phyloP scores from a whole-genome alignment of 2,888 invertebrate genomes.

The Podabrus alpinus region DNA sequence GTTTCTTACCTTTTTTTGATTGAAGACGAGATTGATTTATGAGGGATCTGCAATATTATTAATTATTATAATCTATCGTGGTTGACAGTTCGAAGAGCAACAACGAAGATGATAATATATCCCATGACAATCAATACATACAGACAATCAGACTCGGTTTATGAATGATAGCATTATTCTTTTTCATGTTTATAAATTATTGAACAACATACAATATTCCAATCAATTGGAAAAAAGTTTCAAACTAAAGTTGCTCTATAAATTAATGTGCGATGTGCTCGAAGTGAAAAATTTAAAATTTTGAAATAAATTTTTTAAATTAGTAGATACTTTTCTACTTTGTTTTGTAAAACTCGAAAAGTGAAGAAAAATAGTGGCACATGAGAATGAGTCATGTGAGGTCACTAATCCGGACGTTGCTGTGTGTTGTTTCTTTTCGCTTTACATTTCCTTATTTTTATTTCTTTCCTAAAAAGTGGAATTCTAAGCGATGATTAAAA shows the following conservation, averaged over 20 bases:
- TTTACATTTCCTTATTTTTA: conserved; percentile 20
- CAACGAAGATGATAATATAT: not conserved
- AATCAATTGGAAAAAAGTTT: not conserved
- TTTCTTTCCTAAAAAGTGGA: conserved; percentile 11
- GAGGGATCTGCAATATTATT: not conserved
- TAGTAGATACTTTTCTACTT: not conserved
- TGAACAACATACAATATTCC: not conserved
- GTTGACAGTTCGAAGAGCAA: not conserved
- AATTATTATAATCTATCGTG: not conserved
- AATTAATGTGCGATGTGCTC: not conserved
- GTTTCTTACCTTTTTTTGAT: not conserved
- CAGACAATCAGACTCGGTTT: not conserved
- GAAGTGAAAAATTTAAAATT: not conserved
- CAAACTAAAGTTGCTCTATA: not conserved
- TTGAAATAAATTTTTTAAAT: not conserved
- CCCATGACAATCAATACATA: not conserved
- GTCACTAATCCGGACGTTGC: conserved; percentile 24
- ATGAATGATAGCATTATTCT: not conserved
- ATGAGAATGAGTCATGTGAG: conserved; percentile 22
- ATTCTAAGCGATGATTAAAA: conserved; percentile 9
- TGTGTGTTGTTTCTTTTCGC: conserved; percentile 17
- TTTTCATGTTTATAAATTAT: not conserved
- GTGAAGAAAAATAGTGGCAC: conserved; percentile 14
- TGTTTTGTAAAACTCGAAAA: not conserved
- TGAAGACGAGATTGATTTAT: not conserved